Base-by-base conservation (phyloP, 2,888 invertebrate genomes). In the Bursaphelenchus okinawaensis region DNA sequence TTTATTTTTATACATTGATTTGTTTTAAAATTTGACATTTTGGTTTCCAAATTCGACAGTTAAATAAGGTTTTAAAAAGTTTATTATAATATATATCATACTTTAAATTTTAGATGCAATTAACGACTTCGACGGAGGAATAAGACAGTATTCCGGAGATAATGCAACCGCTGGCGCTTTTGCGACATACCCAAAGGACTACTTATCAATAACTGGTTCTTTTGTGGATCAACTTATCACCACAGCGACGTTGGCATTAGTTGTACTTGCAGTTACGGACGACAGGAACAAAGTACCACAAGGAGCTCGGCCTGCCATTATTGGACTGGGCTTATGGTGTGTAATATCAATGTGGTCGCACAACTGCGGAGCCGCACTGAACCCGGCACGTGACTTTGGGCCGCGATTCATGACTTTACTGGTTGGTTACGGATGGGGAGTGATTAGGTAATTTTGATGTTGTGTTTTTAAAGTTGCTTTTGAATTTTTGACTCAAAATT, bases 131-230 rank as follows among this genome's bases (percentile, higher is more conserved):
- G 83, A 83, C 62, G 78, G 76, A n/a, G 84, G 84, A 12, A 72
- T 78, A 1, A 68, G 68, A 12, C 82, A 83, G 1, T 69, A 70
- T 2, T 27, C 23, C 31, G 65, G 65, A 0, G 24, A 23, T 0
- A 68, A 76, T 3, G 82, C 75, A 8, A 86, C 86, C 0, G 86
- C 86, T 0, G 84, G 85, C 3, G 86, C 87, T 50, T 87, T 84
- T 75, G 79, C 85, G 23, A 86, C 86, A 0, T 86, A 84, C 67
- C 86, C 86, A 4, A 77, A 83, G 29, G 68, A 72, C 0, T 84
- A 80, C 68, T 79, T 85, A 3, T 76, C 83, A 16, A 74, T 79
- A 6, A 69, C 72, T 12, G 83, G 83, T 16, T 84, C 83, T 0
- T 72, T 86, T 12, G 78, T 79, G 3, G 86, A 86, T 72, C 86